phyloP scores from a whole-genome alignment of 2,113 vertebrate genomes.

The Vombatus ursinus region DNA sequence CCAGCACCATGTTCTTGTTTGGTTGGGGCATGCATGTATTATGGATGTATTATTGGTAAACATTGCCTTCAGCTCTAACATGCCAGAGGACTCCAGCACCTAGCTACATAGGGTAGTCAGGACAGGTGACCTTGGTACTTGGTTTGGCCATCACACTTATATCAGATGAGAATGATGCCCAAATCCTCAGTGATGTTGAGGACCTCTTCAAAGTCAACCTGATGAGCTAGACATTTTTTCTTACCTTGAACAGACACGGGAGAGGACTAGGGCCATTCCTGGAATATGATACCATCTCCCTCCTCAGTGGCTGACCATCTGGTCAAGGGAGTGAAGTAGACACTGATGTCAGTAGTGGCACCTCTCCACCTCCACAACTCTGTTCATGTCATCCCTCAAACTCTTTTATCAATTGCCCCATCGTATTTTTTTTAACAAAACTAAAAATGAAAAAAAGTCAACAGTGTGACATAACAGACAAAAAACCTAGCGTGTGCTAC shows the following conservation, averaged over 20 bases:
- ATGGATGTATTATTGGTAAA: slow-evolving; percentile 90
- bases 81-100: slow-evolving; percentile 89
- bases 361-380: not conserved
- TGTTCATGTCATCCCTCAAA: not conserved
- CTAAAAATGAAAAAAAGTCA: slow-evolving; percentile 62
- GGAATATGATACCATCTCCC: slow-evolving; percentile 24
- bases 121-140: slow-evolving; percentile 87
- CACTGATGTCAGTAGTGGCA: slow-evolving; percentile 66
- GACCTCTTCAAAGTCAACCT: slow-evolving; percentile 90
- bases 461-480: not conserved
- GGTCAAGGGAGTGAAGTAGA: slow-evolving; percentile 62
- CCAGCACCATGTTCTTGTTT: slow-evolving; percentile 87
- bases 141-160: slow-evolving; percentile 89
- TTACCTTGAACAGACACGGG: slow-evolving; percentile 83
- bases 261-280: slow-evolving; percentile 44
- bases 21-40: too few relatives aligned
- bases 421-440: slow-evolving; percentile 74
- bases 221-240: slow-evolving; percentile 91
- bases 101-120: slow-evolving; percentile 89
- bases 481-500: not conserved
- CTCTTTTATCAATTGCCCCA: slow-evolving; percentile 4
- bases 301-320: slow-evolving; percentile 39
- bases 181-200: slow-evolving; percentile 89
- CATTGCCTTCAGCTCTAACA: slow-evolving; percentile 90
- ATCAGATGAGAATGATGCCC: slow-evolving; percentile 87